Percentiles rank a stretch among this genome's conserved stretches.
phyloP scores from a whole-genome alignment of 2,797 vertebrate genomes.

The Poecilia picta region DNA sequence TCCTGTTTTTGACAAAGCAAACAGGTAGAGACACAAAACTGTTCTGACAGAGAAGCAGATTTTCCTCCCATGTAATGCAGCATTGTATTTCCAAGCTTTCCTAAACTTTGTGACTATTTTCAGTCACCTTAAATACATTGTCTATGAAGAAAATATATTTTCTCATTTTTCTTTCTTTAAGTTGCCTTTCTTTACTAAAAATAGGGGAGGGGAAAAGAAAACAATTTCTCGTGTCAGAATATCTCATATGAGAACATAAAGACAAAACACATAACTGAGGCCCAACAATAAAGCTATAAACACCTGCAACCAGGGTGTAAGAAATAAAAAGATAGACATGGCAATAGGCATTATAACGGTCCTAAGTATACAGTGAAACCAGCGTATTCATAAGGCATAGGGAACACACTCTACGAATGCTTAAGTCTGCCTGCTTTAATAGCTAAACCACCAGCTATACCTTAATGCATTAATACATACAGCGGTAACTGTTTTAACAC shows the following conservation, averaged over 20 bases:
- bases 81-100: background rate
- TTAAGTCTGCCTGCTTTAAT: background rate
- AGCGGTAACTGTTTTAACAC: background rate
- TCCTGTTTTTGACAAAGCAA: background rate
- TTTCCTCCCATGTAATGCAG: background rate
- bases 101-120: background rate
- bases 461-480: background rate
- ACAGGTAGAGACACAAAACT: background rate
- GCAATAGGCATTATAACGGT: too few relatives aligned
- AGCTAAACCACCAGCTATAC: background rate
- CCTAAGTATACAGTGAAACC: background rate
- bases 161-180: background rate
- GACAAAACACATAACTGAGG: background rate
- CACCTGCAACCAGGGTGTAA: background rate
- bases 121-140: background rate
- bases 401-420: background rate
- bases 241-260: background rate
- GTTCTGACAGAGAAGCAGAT: background rate
- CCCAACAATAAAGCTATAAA: background rate
- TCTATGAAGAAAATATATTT: background rate
- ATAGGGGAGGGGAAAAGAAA: background rate
- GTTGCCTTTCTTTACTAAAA: background rate
- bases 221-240: background rate
- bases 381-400: background rate
- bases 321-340: background rate